A percentile compares a stretch with the other conserved stretches of the same genome.
These are phyloP conservation scores for Neelides sp. DNA, from an alignment of 1,140 invertebrate species.

Conservation along the genomic window DNA sequence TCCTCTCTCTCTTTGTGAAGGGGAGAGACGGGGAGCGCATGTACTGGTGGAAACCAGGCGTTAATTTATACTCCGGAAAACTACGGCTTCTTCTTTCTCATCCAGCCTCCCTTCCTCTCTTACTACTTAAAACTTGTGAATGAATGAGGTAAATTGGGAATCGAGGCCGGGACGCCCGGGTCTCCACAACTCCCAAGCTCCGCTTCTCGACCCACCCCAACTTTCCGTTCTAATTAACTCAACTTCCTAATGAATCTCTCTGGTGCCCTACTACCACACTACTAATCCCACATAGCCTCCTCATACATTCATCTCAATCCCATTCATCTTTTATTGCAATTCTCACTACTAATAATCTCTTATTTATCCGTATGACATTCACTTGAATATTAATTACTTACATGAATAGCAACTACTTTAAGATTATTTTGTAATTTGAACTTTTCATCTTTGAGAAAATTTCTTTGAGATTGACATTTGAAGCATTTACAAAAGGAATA, in stretches of 20 bases:
- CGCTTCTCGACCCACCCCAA: not conserved
- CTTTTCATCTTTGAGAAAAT: too few species aligned
- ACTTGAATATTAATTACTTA: too few species aligned
- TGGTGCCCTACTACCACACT: not conserved
- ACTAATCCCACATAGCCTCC: not conserved
- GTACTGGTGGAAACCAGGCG: slow-evolving; percentile 9
- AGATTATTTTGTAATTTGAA: too few species aligned
- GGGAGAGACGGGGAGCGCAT: slow-evolving; percentile 5
- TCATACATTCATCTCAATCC: slow-evolving; percentile 4
- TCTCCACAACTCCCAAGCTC: not conserved
- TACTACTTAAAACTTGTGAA: slow-evolving; percentile 19
- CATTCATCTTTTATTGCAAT: slow-evolving; percentile 5
- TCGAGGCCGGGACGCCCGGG: slow-evolving; percentile 6
- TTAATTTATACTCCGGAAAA: slow-evolving; percentile 18
- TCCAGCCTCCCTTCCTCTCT: slow-evolving; percentile 7
- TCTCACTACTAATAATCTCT: too few species aligned
- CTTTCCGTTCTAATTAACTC: slow-evolving; percentile 2
- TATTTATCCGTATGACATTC: too few species aligned
- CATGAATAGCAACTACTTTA: too few species aligned
- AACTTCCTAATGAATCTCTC: not conserved
- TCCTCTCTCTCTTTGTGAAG: not conserved
- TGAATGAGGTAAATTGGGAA: slow-evolving; percentile 16
- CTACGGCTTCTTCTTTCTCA: slow-evolving; percentile 8
- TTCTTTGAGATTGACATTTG: too few species aligned
- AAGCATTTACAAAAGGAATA: too few species aligned